Evolutionary conservation across 2,888 invertebrate genomes (phyloP).

Genomic region (Cephalotes varians): DNA sequence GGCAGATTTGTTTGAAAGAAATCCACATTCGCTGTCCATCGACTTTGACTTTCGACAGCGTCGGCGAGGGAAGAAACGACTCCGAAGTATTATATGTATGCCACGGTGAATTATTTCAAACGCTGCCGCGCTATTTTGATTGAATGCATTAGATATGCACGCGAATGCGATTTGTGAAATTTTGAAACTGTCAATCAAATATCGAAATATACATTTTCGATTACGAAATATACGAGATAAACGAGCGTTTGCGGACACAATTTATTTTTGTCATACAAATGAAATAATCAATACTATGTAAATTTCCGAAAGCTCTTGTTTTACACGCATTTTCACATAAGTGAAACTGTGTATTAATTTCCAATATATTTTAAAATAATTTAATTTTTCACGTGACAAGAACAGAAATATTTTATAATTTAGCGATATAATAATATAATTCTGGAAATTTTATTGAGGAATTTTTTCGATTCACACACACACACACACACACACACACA

Average conservation of each 20-base stretch:
- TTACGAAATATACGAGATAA: neutral
- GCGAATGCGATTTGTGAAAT: neutral
- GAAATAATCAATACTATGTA: neutral
- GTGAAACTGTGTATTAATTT: constrained; percentile 13
- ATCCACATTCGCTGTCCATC: too few species aligned
- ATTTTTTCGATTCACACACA: neutral
- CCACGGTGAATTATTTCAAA: neutral
- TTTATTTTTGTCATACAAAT: neutral
- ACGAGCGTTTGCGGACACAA: neutral
- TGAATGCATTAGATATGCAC: neutral
- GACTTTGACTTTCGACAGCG: neutral
- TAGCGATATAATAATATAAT: neutral
- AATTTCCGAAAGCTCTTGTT: neutral
- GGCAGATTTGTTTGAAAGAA: neutral
- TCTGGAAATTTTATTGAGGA: neutral
- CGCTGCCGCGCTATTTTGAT: neutral
- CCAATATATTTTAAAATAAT: constrained; percentile 16
- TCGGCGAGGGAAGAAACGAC: neutral
- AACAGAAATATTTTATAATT: neutral
- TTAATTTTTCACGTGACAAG: neutral
- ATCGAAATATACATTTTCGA: neutral
- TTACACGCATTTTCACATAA: neutral
- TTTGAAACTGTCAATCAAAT: neutral
- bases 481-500: too few species aligned
- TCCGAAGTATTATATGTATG: neutral